A percentile compares a stretch with the other conserved stretches of the same genome.
Evolutionary conservation across 1,140 invertebrate genomes (phyloP).

Genomic region (Drosophila repletoides): DNA sequence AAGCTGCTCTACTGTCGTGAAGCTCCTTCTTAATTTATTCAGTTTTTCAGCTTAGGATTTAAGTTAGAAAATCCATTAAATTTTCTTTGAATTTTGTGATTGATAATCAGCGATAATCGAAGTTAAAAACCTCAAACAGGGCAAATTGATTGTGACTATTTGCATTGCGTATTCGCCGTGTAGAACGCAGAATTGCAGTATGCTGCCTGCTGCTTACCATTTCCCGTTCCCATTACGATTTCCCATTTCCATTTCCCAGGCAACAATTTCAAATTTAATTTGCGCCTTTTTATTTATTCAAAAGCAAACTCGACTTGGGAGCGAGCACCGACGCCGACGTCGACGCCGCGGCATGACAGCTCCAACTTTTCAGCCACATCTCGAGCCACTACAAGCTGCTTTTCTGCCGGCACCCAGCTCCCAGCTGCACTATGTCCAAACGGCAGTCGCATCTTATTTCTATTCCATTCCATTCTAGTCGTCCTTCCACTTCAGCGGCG

Average conservation of each 20-base stretch:
- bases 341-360: neutral
- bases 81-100: constrained; percentile 19
- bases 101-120: constrained; percentile 31
- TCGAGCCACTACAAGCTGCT: neutral
- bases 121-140: constrained; percentile 6
- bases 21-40: no score
- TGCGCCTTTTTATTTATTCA: constrained; percentile 72
- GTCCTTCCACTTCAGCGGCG: constrained; percentile 19
- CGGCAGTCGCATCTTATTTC: constrained; percentile 28
- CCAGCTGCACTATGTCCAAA: neutral
- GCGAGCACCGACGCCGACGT: neutral
- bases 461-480: neutral
- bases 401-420: neutral
- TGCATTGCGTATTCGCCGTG: constrained; percentile 17
- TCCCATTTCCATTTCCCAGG: neutral
- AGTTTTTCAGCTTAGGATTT: no score
- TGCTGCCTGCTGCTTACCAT: neutral
- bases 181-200: neutral
- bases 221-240: neutral
- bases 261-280: constrained; percentile 70
- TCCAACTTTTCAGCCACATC: constrained; percentile 1
- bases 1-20: no score
- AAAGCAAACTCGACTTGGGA: constrained; percentile 23
- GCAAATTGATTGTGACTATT: constrained; percentile 2
- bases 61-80: constrained; percentile 25